Base-by-base conservation (phyloP, 1,140 invertebrate species). In the Caenorhabditis latens region DNA sequence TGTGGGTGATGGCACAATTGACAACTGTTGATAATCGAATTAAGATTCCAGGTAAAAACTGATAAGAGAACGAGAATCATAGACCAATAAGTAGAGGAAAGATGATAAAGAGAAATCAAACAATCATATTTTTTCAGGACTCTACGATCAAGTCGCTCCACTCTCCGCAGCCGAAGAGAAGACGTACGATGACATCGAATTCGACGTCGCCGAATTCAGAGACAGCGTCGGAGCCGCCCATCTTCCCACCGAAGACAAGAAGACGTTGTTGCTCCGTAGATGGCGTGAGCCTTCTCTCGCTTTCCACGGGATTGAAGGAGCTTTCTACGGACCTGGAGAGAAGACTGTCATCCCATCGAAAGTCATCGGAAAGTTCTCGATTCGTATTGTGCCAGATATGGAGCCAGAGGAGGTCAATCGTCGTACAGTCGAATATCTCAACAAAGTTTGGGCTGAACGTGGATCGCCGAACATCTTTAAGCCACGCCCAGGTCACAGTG, bases 341-440 rank as follows among this genome's bases (percentile, higher is more conserved):
- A 99, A 99, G 92, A 98, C 97, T 86, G 97, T 99, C 0, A 99
- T 99, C 90, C 97, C 97, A 19, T 43, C 84, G 8, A 90, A 90
- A 82, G 97, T 99, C 0, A 96, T 95, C 91, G 97, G 97, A 48
- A 99, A 99, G 93, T 99, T 99, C 93, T 98, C 97, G 0, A 96
- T 99, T 89, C 95, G 98, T 88, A 95, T 97, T 90, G 98, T 99
- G 0, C 97, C 97, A 1, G 97, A 94, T 95, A 95, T 75, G 96
- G 96, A 1, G 94, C 95, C 53, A 94, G 95, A 90, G 94, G 97
- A 97, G 0, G 93, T 94, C 11, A 94, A 95, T 32, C 95, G 97
- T 93, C 89, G 95, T 71, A 96, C 97, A 1, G 93, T 94, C 13
- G 94, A 95, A 24, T 95, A 97, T 93, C 90, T 99, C 14, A 93